Evolutionary conservation across 1,140 invertebrate species (phyloP), one percentile per base, ranked within the genome.

Genomic region (Drosophila prosaltans): DNA sequence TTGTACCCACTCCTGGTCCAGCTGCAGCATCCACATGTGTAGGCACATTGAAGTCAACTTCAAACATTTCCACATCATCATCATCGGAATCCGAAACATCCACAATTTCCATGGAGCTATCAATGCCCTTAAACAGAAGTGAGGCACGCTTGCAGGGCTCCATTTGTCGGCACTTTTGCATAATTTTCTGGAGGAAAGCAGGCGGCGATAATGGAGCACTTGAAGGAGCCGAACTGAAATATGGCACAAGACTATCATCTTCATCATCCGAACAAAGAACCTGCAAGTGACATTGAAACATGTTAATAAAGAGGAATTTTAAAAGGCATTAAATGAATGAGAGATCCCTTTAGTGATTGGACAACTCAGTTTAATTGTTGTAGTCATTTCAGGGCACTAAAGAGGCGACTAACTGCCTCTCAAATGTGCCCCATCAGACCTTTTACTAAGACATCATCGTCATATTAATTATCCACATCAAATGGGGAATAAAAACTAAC

Each of bases 401-500:
- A 39, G 24, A 59, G 45, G 80, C 89, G 84, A 91, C 88, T 91
- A 83, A 91, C 80, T 84, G 78, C 80, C 69, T 45, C 43, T 72
- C 40, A 57, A 59, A 69, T 24, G 63, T 28, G 59, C 68, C 74
- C 61, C 76, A 90, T 91, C 88, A 91, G 81, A 91, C 88, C 88
- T 91, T 91, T 91, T 91, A 91, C 88, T 81, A 55, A 80, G 16
- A 81, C 88, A 91, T 91, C 88, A 91, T 81, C 7, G 62, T 79
- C 41, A 41, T 7, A 36, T 24, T 28, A 11, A 30, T 40, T 43
- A 24, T 2, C 41, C 16, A 5, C 48, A n/a, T 24, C 26, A 11
- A 30, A n/a, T 40, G 41, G 4, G 6, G 6, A 36, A 36, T 4
- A 36, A 1, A 7, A 51, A 81, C 80, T 81, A 39, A 89, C 84